A percentile compares a stretch with the other conserved stretches of the same genome.
phyloP scores from a whole-genome alignment of 2,888 invertebrate genomes.

The Lagria hirta region DNA sequence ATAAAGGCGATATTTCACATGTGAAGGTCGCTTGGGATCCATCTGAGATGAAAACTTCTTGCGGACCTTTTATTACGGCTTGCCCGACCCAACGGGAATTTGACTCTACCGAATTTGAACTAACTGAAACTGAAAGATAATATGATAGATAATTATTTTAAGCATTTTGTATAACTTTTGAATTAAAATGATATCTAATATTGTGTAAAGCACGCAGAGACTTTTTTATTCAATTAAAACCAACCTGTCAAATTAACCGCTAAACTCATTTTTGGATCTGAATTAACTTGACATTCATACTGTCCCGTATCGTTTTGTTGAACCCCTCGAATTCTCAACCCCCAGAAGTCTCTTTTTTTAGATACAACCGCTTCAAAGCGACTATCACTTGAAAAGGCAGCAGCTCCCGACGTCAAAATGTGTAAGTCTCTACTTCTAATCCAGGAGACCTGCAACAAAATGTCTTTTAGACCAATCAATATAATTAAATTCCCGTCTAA shows the following conservation, averaged over 20 bases:
- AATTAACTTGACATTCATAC: constrained; percentile 76
- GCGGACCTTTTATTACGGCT: constrained; percentile 59
- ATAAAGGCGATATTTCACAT: constrained; percentile 57
- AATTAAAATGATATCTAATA: too few relatives aligned
- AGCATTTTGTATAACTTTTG: too few relatives aligned
- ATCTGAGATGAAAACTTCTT: constrained; percentile 57
- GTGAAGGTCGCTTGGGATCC: constrained; percentile 61
- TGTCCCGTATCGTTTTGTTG: constrained; percentile 64
- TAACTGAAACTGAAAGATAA: constrained; percentile 27
- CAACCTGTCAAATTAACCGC: constrained; percentile 60
- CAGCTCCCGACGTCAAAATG: constrained; percentile 66
- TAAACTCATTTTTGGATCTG: constrained; percentile 72
- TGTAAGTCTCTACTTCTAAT: constrained; percentile 70
- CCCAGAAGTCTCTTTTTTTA: constrained; percentile 58
- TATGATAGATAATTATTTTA: constrained; percentile 7
- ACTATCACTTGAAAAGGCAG: constrained; percentile 68
- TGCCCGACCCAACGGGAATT: constrained; percentile 44
- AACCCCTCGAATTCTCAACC: constrained; percentile 63
- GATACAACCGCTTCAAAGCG: constrained; percentile 63
- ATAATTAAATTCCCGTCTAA: constrained; percentile 20
- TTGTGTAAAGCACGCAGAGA: too few relatives aligned
- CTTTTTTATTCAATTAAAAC: neutral
- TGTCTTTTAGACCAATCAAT: constrained; percentile 4
- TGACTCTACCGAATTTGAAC: constrained; percentile 3
- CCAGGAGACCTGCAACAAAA: constrained; percentile 68